These are phyloP conservation scores for Myotis davidii DNA, from an alignment of 2,113 vertebrate species.

Conservation along the genomic window DNA sequence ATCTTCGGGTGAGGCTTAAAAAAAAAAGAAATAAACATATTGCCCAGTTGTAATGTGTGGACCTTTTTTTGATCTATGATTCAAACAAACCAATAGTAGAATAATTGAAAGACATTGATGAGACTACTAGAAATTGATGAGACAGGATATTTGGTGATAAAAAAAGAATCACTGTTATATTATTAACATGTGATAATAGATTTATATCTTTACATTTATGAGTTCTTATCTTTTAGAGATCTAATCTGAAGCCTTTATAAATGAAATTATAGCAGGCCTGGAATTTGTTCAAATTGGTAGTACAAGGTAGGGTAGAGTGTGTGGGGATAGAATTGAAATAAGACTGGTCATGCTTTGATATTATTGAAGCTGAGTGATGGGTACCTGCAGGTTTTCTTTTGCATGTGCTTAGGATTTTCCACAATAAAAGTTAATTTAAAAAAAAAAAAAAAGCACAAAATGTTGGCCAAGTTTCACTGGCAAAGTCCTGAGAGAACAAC, in stretches of 20 bases:
- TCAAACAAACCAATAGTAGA: background rate
- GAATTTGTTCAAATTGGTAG: background rate
- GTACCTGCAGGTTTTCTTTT: background rate
- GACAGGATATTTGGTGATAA: too few relatives aligned
- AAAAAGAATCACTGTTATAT: background rate
- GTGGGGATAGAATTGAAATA: background rate
- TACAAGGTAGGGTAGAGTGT: background rate
- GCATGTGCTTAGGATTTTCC: slow-evolving; percentile 51
- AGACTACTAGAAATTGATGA: background rate
- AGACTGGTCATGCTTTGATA: background rate
- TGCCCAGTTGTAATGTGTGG: background rate
- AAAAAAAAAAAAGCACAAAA: background rate
- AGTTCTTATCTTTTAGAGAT: background rate
- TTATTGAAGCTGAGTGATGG: background rate
- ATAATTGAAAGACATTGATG: background rate
- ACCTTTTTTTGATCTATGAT: background rate
- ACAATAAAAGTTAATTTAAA: background rate
- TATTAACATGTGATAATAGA: background rate
- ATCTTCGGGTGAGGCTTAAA: too few relatives aligned
- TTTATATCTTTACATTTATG: background rate
- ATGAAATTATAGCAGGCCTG: background rate
- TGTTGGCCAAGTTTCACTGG: background rate
- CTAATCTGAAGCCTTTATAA: background rate
- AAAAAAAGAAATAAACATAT: background rate
- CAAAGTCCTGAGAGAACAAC: background rate